Conservation (phyloP, 2,113 vertebrate genomes). For the Sebastes fasciatus region DNA sequence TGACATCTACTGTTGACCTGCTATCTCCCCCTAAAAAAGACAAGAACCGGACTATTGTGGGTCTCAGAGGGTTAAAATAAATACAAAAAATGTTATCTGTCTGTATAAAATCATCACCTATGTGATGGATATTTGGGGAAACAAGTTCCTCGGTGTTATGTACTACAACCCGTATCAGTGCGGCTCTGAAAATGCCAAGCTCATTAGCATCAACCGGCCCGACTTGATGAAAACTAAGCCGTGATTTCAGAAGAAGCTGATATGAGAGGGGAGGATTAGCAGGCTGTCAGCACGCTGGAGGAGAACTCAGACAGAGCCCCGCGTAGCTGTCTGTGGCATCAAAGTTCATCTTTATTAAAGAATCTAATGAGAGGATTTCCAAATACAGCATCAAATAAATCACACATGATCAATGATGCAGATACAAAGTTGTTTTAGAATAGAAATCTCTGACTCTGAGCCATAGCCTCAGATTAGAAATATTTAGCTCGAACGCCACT, state of each 20-base stretch:
- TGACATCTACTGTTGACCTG: too few relatives aligned
- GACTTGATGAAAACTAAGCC: slow-evolving; percentile 70
- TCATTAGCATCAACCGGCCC: slow-evolving; percentile 73
- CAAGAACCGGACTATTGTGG: too few relatives aligned
- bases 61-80: background rate
- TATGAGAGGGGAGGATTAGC: slow-evolving; percentile 69
- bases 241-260: slow-evolving; percentile 69
- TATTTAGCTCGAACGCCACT: background rate
- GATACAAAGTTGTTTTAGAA: slow-evolving; percentile 10
- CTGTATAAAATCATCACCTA: background rate
- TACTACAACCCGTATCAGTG: slow-evolving; percentile 9
- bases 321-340: slow-evolving; percentile 58
- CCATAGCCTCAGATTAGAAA: slow-evolving; percentile 15
- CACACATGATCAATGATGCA: slow-evolving; percentile 41
- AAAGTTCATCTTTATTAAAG: slow-evolving; percentile 72
- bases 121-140: slow-evolving; percentile 8
- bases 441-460: slow-evolving; percentile 10
- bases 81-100: background rate
- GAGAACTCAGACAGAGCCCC: slow-evolving; percentile 38
- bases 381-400: slow-evolving; percentile 51
- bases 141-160: background rate
- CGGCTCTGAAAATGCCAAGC: slow-evolving; percentile 67
- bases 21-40: too few relatives aligned
- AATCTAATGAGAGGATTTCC: slow-evolving; percentile 63
- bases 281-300: slow-evolving; percentile 56